Base-by-base conservation (phyloP, 2,888 invertebrate species). In the Andrena bicolor region DNA sequence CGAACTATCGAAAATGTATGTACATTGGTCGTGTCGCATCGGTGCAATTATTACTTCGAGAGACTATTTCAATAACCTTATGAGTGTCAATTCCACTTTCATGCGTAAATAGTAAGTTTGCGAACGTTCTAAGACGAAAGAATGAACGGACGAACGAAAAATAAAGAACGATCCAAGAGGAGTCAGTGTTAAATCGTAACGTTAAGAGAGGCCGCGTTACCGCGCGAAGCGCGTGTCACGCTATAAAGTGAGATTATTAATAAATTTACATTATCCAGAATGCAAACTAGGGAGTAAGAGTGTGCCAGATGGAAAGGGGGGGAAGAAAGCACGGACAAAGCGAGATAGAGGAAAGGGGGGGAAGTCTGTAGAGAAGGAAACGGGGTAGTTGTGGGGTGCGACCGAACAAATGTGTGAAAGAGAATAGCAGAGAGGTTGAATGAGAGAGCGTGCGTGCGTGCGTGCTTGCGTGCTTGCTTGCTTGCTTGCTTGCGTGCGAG, bases 171-270 rank as follows among this genome's bases (percentile, higher is more conserved):
- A 81, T 23, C 58, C 63, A 79, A 68, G 66, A 73, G 71, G 72
- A 75, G 78, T 85, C 83, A 35, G 61, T 78, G 80, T 87, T 88
- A 84, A 88, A 85, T 68, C 58, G 58, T 88, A 90, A 88, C 89
- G 88, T 90, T 94, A 92, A 92, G 93, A 26, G 91, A 89, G 70
- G 66, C 69, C 48, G 84, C 77, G 76, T 66, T 76, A 49, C 35
- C 75, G 70, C 65, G 58, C 63, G 64, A 58, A 26, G 56, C 26
- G 75, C 58, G 60, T 53, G 74, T 53, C 75, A 64, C 80, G 79
- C 86, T 84, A 65, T 64, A 80, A 84, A 95, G 95, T 95, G 95
- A 95, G 95, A 95, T 95, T 94, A 94, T 94, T 94, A 93, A 94
- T 94, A 92, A 90, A 86, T 84, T 90, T 90, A 89, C 89, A 89